Evolutionary conservation across 1,140 invertebrate genomes (phyloP).

Genomic region (Rhopalosiphum maidis): DNA sequence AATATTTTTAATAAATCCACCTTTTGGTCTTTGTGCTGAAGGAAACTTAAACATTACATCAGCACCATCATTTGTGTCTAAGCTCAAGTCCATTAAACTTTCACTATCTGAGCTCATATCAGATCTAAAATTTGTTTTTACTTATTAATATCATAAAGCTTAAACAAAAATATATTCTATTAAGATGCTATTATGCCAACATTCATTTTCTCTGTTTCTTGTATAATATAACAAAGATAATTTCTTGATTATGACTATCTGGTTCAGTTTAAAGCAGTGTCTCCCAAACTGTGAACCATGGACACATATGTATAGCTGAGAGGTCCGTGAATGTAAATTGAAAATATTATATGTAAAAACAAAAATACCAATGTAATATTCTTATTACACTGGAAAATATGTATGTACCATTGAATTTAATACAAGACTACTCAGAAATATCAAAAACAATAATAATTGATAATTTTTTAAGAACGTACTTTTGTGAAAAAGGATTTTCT

Average conservation of each 20-base stretch:
- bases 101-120: constrained; percentile 53
- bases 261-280: background rate
- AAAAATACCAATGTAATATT: too few species aligned
- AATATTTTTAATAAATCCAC: constrained; percentile 62
- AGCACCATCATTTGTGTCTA: constrained; percentile 49
- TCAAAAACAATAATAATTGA: too few species aligned
- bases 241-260: background rate
- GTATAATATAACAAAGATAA: background rate
- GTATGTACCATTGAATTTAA: too few species aligned
- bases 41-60: constrained; percentile 55
- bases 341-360: too few species aligned
- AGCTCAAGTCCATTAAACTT: constrained; percentile 44
- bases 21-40: constrained; percentile 30
- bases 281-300: too few species aligned
- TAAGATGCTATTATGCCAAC: background rate
- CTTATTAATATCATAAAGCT: background rate
- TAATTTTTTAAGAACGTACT: too few species aligned
- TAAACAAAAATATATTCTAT: background rate
- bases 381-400: too few species aligned
- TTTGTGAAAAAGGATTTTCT: too few species aligned
- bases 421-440: too few species aligned
- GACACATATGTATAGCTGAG: too few species aligned
- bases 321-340: too few species aligned
- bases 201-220: background rate
- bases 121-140: constrained; percentile 24